These are phyloP conservation scores for Rhynchonycteris naso DNA, from an alignment of 2,797 vertebrate species.

Conservation along the genomic window DNA sequence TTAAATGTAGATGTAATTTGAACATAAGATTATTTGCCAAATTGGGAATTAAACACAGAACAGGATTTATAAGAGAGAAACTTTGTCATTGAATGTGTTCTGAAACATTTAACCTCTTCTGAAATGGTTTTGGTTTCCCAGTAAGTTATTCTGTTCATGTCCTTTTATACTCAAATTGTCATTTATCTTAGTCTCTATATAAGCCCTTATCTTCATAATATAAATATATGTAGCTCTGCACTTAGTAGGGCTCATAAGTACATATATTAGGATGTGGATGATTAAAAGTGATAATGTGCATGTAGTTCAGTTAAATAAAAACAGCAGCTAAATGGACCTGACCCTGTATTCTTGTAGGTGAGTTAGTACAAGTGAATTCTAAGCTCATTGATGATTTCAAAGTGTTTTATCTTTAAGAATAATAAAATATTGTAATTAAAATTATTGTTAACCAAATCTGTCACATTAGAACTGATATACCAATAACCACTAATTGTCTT, in stretches of 20 bases:
- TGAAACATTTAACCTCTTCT: neutral
- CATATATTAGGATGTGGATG: neutral
- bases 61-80: neutral
- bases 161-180: conserved; percentile 10
- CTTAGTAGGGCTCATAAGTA: neutral
- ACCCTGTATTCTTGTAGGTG: neutral
- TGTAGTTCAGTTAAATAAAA: conserved; percentile 9
- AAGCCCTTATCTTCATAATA: neutral
- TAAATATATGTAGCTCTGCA: neutral
- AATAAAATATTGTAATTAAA: neutral
- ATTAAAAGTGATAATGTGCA: neutral
- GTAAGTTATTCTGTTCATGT: neutral
- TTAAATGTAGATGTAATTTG: neutral
- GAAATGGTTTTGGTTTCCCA: neutral
- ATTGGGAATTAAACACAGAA: neutral
- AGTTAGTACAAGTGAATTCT: neutral
- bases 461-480: neutral
- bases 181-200: conserved; percentile 13
- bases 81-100: neutral
- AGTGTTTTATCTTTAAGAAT: neutral
- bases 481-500: neutral
- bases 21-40: neutral
- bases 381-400: neutral
- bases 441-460: neutral
- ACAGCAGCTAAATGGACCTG: neutral